These are phyloP conservation scores for Climacteris rufus DNA, from an alignment of 2,113 vertebrate species.

Conservation along the genomic window DNA sequence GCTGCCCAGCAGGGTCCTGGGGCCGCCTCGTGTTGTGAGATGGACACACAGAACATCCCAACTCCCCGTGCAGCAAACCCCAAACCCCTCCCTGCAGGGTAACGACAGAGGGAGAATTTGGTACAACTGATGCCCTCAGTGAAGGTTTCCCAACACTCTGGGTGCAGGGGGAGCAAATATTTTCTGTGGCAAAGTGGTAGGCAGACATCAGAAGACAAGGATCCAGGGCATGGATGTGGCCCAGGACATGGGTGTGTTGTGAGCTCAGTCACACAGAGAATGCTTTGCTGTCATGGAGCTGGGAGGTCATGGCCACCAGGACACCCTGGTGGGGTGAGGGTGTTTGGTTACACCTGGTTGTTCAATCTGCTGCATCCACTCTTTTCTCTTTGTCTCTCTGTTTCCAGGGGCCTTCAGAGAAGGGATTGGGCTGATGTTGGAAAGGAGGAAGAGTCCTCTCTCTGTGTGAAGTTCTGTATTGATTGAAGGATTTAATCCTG, in stretches of 20 bases:
- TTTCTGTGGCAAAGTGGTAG: background rate
- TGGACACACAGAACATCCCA: background rate
- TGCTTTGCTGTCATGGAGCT: background rate
- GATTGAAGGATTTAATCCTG: conserved; percentile 4
- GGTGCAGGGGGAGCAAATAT: background rate
- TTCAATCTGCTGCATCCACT: background rate
- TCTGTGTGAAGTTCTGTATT: background rate
- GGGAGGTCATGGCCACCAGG: background rate
- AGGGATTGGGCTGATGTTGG: background rate
- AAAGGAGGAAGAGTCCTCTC: background rate
- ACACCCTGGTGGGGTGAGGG: background rate
- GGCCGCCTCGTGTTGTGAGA: rapidly evolving
- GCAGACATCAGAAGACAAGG: background rate
- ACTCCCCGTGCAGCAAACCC: background rate
- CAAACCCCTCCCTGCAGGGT: no score
- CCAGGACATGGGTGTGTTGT: background rate
- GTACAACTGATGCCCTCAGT: background rate
- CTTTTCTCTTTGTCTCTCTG: background rate
- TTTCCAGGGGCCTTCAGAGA: background rate
- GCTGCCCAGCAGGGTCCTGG: background rate
- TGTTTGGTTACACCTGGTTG: background rate
- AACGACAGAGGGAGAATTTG: background rate
- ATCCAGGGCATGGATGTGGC: background rate
- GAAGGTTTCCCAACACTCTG: background rate
- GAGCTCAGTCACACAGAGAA: background rate